Evolutionary conservation across 23 tunicate genomes (phyloP), one percentile per base, ranked within the genome.

Genomic region (Trididemnum nubilum): DNA sequence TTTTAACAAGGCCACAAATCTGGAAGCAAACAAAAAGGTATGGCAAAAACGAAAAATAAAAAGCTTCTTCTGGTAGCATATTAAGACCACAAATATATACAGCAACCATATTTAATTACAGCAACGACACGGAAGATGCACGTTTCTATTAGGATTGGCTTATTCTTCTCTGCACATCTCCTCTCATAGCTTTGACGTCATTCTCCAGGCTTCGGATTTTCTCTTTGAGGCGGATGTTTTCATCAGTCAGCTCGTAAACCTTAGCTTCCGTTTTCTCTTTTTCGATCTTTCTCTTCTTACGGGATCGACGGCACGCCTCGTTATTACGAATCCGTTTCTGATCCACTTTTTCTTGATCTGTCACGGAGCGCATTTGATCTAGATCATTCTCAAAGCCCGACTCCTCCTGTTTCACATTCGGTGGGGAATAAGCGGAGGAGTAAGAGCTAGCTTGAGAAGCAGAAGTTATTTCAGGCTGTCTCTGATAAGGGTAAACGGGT

Each of bases 311-410:
- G 25, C 74, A 67, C 12, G 74, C 37, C 22, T 31, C 37, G 74
- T 67, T 67, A 38, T 67, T 67, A 5, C 38, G 37, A 33, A 67
- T 67, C 22, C 74, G 74, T 3, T 38, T 37, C n/a, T 67, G 74
- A 67, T 67, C 74, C 74, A n/a, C 37, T 24, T 67, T 67, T 31
- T 31, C 15, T 33, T 67, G 37, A 4, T 67, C 74, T n/a, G 74
- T 31, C 2, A 67, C 5, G 21, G 38, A 31, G 12, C 74, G 74
- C 7, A 5, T 31, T 37, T 7, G 67, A 61, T 22, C n/a, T 61
- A 5, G 4, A 4, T 22, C 67, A 21, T 15, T 4, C 4, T 15
- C 26, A 18, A 49, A 49, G 5, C 67, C 29, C 67, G 27, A 5
- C n/a, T 25, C 67, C 15, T 61, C 67, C 21, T 44, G 54, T 44